Evolutionary conservation across 2,888 invertebrate species (phyloP), one percentile per base, ranked within the genome.

Genomic region (Agriotes lineatus): DNA sequence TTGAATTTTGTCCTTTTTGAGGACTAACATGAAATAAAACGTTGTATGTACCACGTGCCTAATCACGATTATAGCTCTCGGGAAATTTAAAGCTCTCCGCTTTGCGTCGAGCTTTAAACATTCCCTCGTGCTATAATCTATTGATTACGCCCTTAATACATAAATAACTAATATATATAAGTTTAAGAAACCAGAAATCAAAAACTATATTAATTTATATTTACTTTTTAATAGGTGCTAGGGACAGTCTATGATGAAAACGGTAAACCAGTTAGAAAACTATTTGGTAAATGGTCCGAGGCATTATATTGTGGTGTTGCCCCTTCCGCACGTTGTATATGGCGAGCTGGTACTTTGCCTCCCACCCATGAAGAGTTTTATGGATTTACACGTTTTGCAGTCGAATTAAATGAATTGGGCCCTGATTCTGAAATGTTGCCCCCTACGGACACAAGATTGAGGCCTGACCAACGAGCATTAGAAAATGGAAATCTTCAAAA

Each of bases 261-360:
- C 4, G 90, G 90, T 0, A 85, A 84, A 77, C 86, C 88, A 7
- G 86, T 90, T 74, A 83, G 88, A 69, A 88, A 89, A 61, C 84
- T 95, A 56, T 90, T 91, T 82, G 94, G 94, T 0, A 91, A 93
- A 82, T 95, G 94, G 94, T 93, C 92, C 61, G 94, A 95, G 79
- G 93, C 92, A 0, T 84, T 95, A 58, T 90, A 91, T 81, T 92
- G 90, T 66, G 93, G 92, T 0, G 89, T 91, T 73, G 88, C 92
- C 67, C 89, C 92, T 67, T 86, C 90, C 65, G 92, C 92, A 0
- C 85, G 90, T 70, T 92, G 92, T 76, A 88, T 94, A 45, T 95
- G 94, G 94, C 84, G 93, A 69, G 93, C 93, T 57, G 93, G 93
- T 50, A 90, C 93, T 1, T 90, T 94, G 90, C 94, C 94, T 0